Evolutionary conservation across 2,888 invertebrate genomes (phyloP), one percentile per base, ranked within the genome.

Genomic region (Nipponacmea schrenckii): DNA sequence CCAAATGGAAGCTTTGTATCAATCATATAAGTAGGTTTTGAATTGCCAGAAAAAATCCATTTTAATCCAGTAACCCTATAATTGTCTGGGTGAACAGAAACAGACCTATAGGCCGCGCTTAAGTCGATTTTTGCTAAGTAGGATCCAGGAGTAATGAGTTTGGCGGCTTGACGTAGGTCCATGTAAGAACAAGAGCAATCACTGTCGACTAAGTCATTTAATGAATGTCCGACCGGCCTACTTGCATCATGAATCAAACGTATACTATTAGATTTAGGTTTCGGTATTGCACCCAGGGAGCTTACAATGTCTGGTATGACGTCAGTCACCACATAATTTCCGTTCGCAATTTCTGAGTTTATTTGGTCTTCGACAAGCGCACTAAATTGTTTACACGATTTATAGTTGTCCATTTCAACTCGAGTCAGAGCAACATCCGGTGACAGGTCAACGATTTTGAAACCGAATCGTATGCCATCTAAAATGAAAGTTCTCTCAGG

Each of bases 171-270:
- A 3, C 44, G 62, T 8, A 72, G 26, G 24, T 72, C 72, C 72
- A 72, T 72, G 44, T 72, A 69, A 27, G 66, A 65, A 66, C 72
- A 72, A 8, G 44, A 44, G 65, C 17, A 62, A 63, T 69, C 65
- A 15, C 8, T 64, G 1, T 31, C 27, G 8, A 69, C 72, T 27
- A 31, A 65, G 56, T 62, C 50, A 64, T 72, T 72, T 15, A 69
- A 14, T 64, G 64, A 50, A 17, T 44, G 17, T 7, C 50, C 44
- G 7, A 50, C 14, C 0, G 72, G 69, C 10, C 45, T 31, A 50
- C 69, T 72, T 27, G 72, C 68, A 65, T 72, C 72, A 62, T 72
- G 72, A n/a, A 72, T 72, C 15, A 72, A 46, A n/a, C 72, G 27
- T 1, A 69, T 31, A 10, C 63, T 68, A 62, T 15, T 27, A 31